Evolutionary conservation across 2,888 invertebrate species (phyloP).

Genomic region (Helobdella robusta): DNA sequence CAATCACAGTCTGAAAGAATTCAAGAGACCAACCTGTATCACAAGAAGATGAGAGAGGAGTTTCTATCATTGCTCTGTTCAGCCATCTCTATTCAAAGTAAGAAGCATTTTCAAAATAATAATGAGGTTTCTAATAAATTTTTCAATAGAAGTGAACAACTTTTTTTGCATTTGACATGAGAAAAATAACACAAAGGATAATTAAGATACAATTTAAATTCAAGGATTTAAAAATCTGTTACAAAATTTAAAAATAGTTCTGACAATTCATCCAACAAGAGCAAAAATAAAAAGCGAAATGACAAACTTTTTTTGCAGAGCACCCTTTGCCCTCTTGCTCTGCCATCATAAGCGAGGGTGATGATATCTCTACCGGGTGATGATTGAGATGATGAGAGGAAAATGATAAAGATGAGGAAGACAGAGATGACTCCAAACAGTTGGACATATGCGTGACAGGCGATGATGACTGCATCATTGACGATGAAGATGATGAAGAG

Average conservation of each 20-base stretch:
- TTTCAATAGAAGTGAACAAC: no score
- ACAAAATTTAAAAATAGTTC: no score
- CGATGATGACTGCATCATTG: no score
- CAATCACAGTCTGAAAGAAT: neutral
- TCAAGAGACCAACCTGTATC: neutral
- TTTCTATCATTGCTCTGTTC: slow-evolving; percentile 17
- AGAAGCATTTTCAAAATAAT: no score
- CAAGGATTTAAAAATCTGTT: no score
- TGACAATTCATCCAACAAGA: no score
- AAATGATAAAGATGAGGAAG: neutral
- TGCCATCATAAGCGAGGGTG: neutral
- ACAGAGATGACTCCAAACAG: neutral
- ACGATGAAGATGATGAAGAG: slow-evolving; percentile 5
- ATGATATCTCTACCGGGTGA: neutral
- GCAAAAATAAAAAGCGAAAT: neutral
- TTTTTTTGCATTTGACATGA: no score
- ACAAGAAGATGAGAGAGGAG: neutral
- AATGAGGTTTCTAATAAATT: no score
- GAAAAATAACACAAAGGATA: no score
- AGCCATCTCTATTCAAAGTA: slow-evolving; percentile 24
- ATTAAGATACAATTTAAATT: no score
- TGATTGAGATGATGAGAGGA: neutral
- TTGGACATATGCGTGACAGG: neutral
- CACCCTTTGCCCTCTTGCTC: slow-evolving; percentile 18
- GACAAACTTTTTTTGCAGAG: slow-evolving; percentile 24